Conservation (phyloP, 2,797 vertebrate genomes). For the Acropternis orthonyx region DNA sequence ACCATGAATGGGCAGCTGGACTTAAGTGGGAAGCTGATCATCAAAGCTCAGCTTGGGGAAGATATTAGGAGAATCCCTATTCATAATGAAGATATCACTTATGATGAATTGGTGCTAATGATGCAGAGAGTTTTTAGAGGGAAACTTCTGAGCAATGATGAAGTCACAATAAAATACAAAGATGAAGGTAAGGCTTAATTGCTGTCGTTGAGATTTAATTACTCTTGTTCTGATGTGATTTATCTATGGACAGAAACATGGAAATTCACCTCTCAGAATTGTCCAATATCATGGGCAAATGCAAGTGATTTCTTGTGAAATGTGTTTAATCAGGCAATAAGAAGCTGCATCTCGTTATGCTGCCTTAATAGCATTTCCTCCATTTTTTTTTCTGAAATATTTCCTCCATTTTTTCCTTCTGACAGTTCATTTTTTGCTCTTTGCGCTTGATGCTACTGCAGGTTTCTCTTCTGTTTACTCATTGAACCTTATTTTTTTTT, state of each 20-base stretch:
- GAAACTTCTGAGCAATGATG: slow-evolving; percentile 95
- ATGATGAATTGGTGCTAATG: slow-evolving; percentile 98
- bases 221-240: not conserved
- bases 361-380: not conserved
- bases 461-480: not conserved
- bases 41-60: slow-evolving; percentile 97
- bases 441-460: not conserved
- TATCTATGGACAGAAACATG: not conserved
- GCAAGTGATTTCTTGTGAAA: not conserved
- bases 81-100: slow-evolving; percentile 99
- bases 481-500: not conserved
- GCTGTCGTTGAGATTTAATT: not conserved
- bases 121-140: slow-evolving; percentile 98
- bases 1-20: slow-evolving; percentile 98
- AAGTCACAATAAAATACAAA: slow-evolving; percentile 99
- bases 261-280: not conserved
- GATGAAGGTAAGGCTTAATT: slow-evolving; percentile 88
- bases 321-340: not conserved
- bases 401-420: not conserved
- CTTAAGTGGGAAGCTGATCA: slow-evolving; percentile 97
- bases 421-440: not conserved
- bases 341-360: not conserved
- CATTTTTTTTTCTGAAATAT: not conserved
- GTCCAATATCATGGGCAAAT: not conserved
- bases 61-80: slow-evolving; percentile 98